These are phyloP conservation scores for Dendrolimus punctatus DNA, from an alignment of 1,140 invertebrate species.

Conservation along the genomic window DNA sequence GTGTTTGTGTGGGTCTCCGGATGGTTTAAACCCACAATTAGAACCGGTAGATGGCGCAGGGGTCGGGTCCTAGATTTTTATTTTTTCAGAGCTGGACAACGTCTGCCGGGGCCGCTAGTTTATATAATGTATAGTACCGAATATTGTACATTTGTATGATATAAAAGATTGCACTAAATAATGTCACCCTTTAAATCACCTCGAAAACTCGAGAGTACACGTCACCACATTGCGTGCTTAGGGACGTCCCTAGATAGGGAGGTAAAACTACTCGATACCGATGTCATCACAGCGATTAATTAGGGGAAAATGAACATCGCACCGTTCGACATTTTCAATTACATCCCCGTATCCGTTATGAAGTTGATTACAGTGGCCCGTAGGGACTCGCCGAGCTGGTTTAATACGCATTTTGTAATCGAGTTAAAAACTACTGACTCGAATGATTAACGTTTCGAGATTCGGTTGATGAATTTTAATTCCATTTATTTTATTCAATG, in stretches of 20 bases:
- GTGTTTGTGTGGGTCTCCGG: no score
- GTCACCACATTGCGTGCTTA: slow-evolving; percentile 16
- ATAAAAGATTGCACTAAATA: no score
- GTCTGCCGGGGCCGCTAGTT: no score
- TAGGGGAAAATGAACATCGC: slow-evolving; percentile 67
- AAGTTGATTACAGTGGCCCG: slow-evolving; percentile 52
- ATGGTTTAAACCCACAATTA: no score
- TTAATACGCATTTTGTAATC: slow-evolving; percentile 40
- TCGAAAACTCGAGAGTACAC: no score
- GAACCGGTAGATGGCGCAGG: no score
- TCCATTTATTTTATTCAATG: not conserved
- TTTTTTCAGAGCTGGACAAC: no score
- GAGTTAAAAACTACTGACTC: slow-evolving; percentile 44
- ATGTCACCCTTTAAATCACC: no score
- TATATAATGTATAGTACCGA: no score
- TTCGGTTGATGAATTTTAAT: slow-evolving; percentile 22
- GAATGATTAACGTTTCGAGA: slow-evolving; percentile 22
- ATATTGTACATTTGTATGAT: no score
- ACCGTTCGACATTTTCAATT: slow-evolving; percentile 66
- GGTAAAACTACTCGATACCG: slow-evolving; percentile 13
- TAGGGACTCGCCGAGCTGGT: slow-evolving; percentile 37
- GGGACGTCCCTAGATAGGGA: slow-evolving; percentile 6
- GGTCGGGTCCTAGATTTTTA: no score
- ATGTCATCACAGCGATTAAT: slow-evolving; percentile 67
- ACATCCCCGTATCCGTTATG: slow-evolving; percentile 42